phyloP scores from a whole-genome alignment of 1,140 invertebrate species.

The Fopius arisanus region DNA sequence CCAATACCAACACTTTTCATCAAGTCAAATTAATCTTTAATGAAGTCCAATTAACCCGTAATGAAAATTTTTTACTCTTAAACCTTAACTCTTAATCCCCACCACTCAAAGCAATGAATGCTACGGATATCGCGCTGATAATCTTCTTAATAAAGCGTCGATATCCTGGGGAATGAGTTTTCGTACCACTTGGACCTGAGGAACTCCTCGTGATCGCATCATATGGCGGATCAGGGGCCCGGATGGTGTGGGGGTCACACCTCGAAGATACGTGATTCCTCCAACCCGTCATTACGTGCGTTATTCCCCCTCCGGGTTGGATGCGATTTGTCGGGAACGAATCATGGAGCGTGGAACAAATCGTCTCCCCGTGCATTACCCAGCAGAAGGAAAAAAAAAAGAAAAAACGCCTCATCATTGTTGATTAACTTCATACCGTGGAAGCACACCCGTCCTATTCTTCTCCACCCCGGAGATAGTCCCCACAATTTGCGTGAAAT shows the following conservation, averaged over 20 bases:
- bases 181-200: neutral
- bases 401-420: neutral
- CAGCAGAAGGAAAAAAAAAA: neutral
- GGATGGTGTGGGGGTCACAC: conserved; percentile 31
- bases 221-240: conserved; percentile 19
- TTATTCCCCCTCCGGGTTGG: conserved; percentile 7
- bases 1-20: no score
- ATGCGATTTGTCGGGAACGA: neutral
- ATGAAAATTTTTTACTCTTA: no score
- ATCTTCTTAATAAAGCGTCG: neutral
- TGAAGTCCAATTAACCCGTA: no score
- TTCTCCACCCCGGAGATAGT: no score
- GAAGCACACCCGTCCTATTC: neutral
- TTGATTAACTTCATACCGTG: neutral
- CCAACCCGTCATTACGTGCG: conserved; percentile 39
- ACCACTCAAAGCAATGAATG: no score
- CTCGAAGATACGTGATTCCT: conserved; percentile 29
- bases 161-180: neutral
- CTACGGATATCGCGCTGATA: no score
- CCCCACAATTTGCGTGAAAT: no score
- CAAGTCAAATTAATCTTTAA: no score
- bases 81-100: no score
- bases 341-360: conserved; percentile 17
- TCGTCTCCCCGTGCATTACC: neutral
- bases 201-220: conserved; percentile 9